Evolutionary conservation across 2,888 invertebrate species (phyloP), one percentile per base, ranked within the genome.

Genomic region (Lottia scabra): DNA sequence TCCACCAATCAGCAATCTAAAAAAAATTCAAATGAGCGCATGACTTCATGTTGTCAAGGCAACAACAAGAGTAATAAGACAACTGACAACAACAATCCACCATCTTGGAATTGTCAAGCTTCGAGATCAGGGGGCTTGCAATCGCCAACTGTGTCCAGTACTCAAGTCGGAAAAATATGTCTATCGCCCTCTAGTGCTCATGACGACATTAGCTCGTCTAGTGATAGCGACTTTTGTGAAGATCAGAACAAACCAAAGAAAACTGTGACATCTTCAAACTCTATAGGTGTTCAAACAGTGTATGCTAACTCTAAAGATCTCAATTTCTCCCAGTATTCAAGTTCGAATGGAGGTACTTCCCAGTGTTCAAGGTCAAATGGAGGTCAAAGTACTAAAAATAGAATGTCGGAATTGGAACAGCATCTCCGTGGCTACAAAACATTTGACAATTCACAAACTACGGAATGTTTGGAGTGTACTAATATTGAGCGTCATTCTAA

Each of bases 391-490:
- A 19, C 65, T 27, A 44, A 27, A 26, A 23, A 64, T 30, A 73
- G 71, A 63, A 77, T 78, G 72, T 77, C 80, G 0, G 77, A 80
- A 62, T 70, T 75, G 63, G 80, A 80, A 66, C 75, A 78, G 62
- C 73, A 76, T 46, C 56, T 80, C 27, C 70, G 76, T 23, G 75
- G 78, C 13, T 73, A 72, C 15, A 66, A 68, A 16, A 56, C 70
- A 48, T 67, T 63, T 23, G n/a, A 16, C 0, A 69, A 68, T 16
- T 66, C 67, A 44, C 0, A 43, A 12, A 23, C 63, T 19, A 15
- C 63, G 8, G 30, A n/a, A 8, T 43, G 63, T 44, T 43, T 44
- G 1, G 23, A 19, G 19, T 19, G 63, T 19, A 26, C 30, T 16
- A 45, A 65, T 45, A 45, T 44, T 10, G 65, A 65, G 26, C 30